phyloP scores from a whole-genome alignment of 2,113 vertebrate genomes.

The Rhea americana region DNA sequence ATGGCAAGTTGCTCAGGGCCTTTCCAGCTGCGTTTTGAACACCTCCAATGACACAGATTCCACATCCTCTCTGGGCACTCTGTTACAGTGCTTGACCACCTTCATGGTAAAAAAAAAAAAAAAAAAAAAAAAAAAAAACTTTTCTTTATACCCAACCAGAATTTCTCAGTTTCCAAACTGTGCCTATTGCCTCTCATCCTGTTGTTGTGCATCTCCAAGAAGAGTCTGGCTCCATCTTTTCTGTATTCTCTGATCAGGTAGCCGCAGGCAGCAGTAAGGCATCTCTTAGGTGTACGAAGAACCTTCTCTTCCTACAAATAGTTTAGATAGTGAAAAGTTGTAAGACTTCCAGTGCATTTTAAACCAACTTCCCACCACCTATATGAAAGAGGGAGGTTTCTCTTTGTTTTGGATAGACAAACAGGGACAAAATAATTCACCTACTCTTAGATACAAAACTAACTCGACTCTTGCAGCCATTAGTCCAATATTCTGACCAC shows the following conservation, averaged over 20 bases:
- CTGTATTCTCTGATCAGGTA: rapidly evolving
- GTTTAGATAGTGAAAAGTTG: neutral
- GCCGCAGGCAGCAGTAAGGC: neutral
- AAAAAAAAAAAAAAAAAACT: neutral
- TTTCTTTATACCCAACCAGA: neutral
- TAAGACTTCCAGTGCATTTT: neutral
- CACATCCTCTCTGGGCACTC: neutral
- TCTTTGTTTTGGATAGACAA: neutral
- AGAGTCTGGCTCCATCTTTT: neutral
- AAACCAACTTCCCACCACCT: neutral
- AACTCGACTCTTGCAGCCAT: neutral
- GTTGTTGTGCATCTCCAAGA: neutral
- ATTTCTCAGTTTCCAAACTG: neutral
- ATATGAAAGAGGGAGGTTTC: neutral
- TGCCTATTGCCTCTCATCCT: neutral
- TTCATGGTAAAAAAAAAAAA: neutral
- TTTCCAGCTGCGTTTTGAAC: neutral
- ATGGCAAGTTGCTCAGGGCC: neutral
- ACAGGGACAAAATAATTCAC: neutral
- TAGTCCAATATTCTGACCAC: neutral
- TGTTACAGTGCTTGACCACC: neutral
- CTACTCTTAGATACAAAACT: neutral
- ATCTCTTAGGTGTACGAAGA: neutral
- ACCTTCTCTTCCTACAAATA: neutral
- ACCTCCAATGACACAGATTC: neutral